Conservation (phyloP, 2,797 vertebrate genomes). For the Echeneis naucrates region DNA sequence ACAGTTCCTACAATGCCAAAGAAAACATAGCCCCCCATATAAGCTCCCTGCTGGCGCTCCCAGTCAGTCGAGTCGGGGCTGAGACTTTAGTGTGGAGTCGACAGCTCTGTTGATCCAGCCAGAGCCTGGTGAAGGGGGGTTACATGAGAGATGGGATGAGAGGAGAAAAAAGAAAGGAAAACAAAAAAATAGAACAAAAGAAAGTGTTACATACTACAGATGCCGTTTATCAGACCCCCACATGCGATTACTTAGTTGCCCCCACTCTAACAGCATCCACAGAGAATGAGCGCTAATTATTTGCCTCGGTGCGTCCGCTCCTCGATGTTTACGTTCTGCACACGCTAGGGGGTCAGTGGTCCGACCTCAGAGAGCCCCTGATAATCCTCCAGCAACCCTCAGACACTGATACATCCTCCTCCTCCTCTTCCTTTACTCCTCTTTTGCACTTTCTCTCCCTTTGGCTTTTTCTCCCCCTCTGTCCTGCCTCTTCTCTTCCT, state of each 20-base stretch:
- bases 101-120: slow-evolving; percentile 64
- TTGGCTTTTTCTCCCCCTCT: slow-evolving; percentile 62
- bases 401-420: slow-evolving; percentile 85
- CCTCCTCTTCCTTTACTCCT: slow-evolving; percentile 78
- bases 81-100: slow-evolving; percentile 68
- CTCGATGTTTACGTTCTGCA: slow-evolving; percentile 91
- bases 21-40: slow-evolving; percentile 68
- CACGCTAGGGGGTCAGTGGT: slow-evolving; percentile 90
- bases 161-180: neutral
- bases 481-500: slow-evolving; percentile 49
- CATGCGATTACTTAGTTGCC: slow-evolving; percentile 86
- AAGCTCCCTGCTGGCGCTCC: slow-evolving; percentile 59
- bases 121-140: slow-evolving; percentile 26
- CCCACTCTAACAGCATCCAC: slow-evolving; percentile 84
- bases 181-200: slow-evolving; percentile 29
- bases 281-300: slow-evolving; percentile 90
- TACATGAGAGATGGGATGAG: neutral
- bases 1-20: slow-evolving; percentile 52
- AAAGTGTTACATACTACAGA: slow-evolving; percentile 79
- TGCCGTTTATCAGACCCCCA: slow-evolving; percentile 56
- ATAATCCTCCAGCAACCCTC: slow-evolving; percentile 83
- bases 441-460: slow-evolving; percentile 66
- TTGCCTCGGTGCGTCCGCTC: slow-evolving; percentile 79
- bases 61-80: slow-evolving; percentile 63
- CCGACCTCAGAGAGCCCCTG: slow-evolving; percentile 80